phyloP scores from a whole-genome alignment of 2,113 vertebrate genomes.

The Euleptes europaea region DNA sequence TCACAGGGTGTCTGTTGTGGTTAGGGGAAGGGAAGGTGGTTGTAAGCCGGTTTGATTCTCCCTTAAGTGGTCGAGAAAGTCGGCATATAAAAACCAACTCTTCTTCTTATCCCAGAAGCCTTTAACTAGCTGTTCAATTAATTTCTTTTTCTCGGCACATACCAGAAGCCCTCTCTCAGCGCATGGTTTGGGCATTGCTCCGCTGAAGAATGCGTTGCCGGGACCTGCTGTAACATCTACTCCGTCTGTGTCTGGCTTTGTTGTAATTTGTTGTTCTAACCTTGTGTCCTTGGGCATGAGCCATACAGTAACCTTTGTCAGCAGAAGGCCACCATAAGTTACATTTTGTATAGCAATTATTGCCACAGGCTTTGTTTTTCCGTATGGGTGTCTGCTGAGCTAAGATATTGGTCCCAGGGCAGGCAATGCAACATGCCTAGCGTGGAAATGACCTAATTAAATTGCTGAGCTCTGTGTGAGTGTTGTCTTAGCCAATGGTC shows the following conservation, averaged over 20 bases:
- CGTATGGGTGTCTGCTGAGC: conserved; percentile 55
- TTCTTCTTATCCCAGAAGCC: not conserved
- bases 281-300: conserved; percentile 47
- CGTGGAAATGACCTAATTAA: conserved; percentile 62
- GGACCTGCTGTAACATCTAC: conserved; percentile 49
- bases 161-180: not conserved
- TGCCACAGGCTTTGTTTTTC: conserved; percentile 46
- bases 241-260: conserved; percentile 53
- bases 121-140: not conserved
- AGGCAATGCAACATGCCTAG: conserved; percentile 24
- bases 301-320: conserved; percentile 54
- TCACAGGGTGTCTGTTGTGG: too few species aligned
- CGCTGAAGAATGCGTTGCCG: conserved; percentile 39
- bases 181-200: not conserved
- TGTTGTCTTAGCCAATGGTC: conserved; percentile 67
- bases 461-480: conserved; percentile 49
- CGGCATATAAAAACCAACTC: too few species aligned
- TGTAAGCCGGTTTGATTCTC: too few species aligned
- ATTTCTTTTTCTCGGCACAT: not conserved
- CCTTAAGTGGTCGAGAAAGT: too few species aligned
- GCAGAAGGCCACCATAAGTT: conserved; percentile 41
- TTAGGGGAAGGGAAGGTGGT: too few species aligned
- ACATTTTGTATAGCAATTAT: conserved; percentile 37
- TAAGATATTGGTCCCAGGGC: conserved; percentile 55
- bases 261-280: conserved; percentile 53